Evolutionary conservation across 2,888 invertebrate genomes (phyloP), one percentile per base, ranked within the genome.

Genomic region (Cryptocheilus praepositus): DNA sequence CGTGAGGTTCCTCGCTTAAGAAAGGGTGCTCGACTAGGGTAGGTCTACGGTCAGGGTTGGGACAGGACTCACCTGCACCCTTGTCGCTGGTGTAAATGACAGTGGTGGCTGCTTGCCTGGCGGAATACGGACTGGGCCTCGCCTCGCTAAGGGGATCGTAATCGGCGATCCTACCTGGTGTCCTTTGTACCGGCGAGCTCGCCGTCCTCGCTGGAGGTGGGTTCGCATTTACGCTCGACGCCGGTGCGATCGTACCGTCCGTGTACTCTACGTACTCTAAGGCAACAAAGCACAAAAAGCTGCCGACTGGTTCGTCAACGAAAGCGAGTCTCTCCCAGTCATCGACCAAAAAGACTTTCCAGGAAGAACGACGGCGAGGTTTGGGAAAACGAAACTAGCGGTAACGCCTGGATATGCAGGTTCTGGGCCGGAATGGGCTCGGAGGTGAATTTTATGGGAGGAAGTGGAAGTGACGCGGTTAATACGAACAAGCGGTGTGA

Each of bases 71-170:
- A 90, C 93, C 93, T 87, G 92, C 91, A 74, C 93, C 93, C 83
- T 92, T 91, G 87, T 94, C 93, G 53, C 94, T 94, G 80, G 95
- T 95, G 89, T 96, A 96, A 83, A 96, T 95, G 76, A 96, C 91
- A 19, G 95, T 96, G 60, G 95, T 94, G 3, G 94, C 94, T 78
- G 90, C 89, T 81, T 94, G 93, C 81, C 95, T 91, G 70, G 94
- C 93, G 3, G 95, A 93, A 85, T 94, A 94, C 0, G 94, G 94
- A 70, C 94, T 91, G 16, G 94, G 94, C 56, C 93, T 84, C 57
- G 87, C 93, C 83, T 94, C 94, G 77, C 92, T 92, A 74, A 94
- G 89, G 2, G 95, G 95, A 87, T 95, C 95, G 83, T 95, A 95
- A 83, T 95, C 95, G 75, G 94, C 94, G 77, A 95, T 95, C 90